Evolutionary conservation across 2,888 invertebrate species (phyloP), one percentile per base, ranked within the genome.

Genomic region (Rhagonycha fulva): DNA sequence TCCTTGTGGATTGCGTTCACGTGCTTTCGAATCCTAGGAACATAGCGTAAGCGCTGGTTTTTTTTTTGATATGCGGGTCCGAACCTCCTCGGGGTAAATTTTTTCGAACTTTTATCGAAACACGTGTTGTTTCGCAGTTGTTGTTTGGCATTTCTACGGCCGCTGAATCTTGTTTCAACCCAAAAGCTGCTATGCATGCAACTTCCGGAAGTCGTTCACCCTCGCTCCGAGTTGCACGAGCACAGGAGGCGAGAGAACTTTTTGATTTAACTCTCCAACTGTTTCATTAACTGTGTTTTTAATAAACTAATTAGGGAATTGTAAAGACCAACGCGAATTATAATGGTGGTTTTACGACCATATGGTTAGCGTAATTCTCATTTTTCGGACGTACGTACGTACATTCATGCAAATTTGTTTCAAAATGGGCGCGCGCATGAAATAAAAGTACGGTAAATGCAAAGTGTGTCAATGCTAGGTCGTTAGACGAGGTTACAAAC

Each of bases 131-230:
- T 24, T 12, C 14, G 70, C 32, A 32, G 32, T 32, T 32, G 32
- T 32, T 32, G 32, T 32, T 32, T 12, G n/a, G 63, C 23, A 24
- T 63, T 62, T 63, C 63, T 63, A 62, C 75, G 75, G 72, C 68
- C 72, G 72, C 70, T 76, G 79, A 76, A 79, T 80, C 78, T 77
- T 72, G 79, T 78, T 79, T 77, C 76, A 76, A 72, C 14, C 71
- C 71, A 70, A 74, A 78, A 78, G 78, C 32, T 32, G 32, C 63
- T 77, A 79, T 78, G 79, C 76, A 72, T 75, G 73, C 76, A 77
- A 80, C 80, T 80, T 80, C 80, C 80, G 80, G 80, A 77, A 77
- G 80, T 80, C 80, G 75, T 80, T 80, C 79, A 80, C 80, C 80
- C 80, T 74, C 73, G 61, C 32, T 12, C 32, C 1, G 32, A n/a